These are phyloP conservation scores for Cremastobaeus sp. DNA, from an alignment of 2,888 invertebrate genomes.

Conservation along the genomic window DNA sequence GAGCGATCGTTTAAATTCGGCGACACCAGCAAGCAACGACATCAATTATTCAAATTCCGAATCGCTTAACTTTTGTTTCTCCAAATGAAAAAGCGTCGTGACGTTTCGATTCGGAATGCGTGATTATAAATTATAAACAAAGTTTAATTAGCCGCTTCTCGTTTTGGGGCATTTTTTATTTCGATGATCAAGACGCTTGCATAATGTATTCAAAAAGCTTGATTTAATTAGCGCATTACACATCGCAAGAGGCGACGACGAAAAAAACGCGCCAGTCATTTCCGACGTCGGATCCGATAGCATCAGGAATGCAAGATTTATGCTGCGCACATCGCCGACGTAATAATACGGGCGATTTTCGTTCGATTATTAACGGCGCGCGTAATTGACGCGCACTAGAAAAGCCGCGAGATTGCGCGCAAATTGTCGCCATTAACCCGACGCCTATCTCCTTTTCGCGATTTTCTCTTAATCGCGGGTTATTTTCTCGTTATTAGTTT, in stretches of 20 bases:
- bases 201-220: slow-evolving; percentile 52
- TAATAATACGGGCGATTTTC: slow-evolving; percentile 60
- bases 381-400: slow-evolving; percentile 48
- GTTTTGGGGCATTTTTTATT: too few species aligned
- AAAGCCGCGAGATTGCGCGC: slow-evolving; percentile 52
- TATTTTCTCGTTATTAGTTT: slow-evolving; percentile 37
- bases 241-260: slow-evolving; percentile 34
- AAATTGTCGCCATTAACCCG: slow-evolving; percentile 57
- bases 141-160: too few species aligned
- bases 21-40: slow-evolving; percentile 1
- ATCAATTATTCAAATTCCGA: slow-evolving; percentile 42
- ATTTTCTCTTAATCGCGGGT: slow-evolving; percentile 38
- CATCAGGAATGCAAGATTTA: slow-evolving; percentile 55
- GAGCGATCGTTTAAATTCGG: neutral
- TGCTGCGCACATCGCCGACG: slow-evolving; percentile 51
- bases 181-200: too few species aligned
- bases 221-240: slow-evolving; percentile 60
- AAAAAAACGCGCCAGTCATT: slow-evolving; percentile 50
- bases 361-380: slow-evolving; percentile 55
- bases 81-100: neutral
- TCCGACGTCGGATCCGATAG: slow-evolving; percentile 46
- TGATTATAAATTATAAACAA: too few species aligned
- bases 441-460: slow-evolving; percentile 32
- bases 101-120: too few species aligned
- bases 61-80: too few species aligned